Percentiles rank a stretch among this genome's conserved stretches.
These are phyloP conservation scores for Aleiodes alternator DNA, from an alignment of 2,888 invertebrate species.

Conservation along the genomic window DNA sequence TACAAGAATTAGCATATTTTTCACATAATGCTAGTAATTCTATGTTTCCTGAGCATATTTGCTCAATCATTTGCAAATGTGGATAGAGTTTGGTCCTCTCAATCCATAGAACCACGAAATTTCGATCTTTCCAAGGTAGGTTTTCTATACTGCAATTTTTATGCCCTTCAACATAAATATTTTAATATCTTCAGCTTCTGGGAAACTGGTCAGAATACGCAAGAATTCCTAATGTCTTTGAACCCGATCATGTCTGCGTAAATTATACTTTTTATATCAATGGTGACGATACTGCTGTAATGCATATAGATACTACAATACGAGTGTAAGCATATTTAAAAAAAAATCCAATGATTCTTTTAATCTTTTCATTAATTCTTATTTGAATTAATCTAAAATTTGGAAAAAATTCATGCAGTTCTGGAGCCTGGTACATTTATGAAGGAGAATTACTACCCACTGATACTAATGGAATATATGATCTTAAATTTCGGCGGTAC, in stretches of 20 bases:
- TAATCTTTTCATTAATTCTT: too few species aligned
- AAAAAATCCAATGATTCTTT: background rate
- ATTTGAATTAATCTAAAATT: background rate
- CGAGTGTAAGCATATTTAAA: too few species aligned
- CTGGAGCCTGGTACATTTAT: background rate
- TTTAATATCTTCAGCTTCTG: too few species aligned
- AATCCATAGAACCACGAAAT: background rate
- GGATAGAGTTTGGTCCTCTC: background rate
- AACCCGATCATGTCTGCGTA: too few species aligned
- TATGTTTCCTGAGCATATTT: background rate
- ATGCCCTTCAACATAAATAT: too few species aligned
- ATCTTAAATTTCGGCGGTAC: background rate
- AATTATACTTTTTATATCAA: too few species aligned
- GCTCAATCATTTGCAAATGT: background rate
- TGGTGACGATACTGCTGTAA: too few species aligned
- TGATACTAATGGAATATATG: background rate
- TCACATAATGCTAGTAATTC: background rate
- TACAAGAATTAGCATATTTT: too few species aligned
- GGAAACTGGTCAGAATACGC: too few species aligned
- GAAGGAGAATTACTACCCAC: constrained; percentile 4
- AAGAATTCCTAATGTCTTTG: too few species aligned
- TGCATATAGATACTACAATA: too few species aligned
- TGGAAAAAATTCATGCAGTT: background rate
- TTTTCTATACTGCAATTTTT: too few species aligned
- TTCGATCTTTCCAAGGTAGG: background rate